These are phyloP conservation scores for Phaenicophaeus curvirostris DNA, from an alignment of 2,797 vertebrate genomes.

Conservation along the genomic window DNA sequence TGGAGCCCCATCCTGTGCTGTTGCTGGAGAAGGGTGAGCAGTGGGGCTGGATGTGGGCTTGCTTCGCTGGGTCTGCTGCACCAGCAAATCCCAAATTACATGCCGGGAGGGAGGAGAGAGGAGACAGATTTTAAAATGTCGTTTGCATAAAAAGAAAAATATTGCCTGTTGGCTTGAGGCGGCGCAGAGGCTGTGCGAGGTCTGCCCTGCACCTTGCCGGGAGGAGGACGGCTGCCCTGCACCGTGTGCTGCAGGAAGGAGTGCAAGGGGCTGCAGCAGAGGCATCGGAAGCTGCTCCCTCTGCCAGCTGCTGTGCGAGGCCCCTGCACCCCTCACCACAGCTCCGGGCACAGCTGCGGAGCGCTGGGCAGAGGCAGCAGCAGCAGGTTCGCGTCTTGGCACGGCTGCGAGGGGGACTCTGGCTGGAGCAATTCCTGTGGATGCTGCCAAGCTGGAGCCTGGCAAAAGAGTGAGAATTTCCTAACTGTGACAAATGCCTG, in stretches of 20 bases:
- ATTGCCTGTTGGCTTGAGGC: neutral
- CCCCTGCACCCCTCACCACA: fast-evolving
- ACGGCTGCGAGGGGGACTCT: neutral
- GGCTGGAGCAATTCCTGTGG: neutral
- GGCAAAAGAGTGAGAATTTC: conserved; percentile 25
- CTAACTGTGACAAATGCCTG: conserved; percentile 33
- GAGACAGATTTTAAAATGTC: neutral
- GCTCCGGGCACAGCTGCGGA: neutral
- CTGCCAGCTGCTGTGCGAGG: fast-evolving
- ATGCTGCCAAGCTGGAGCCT: conserved; percentile 20
- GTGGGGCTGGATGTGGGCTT: neutral
- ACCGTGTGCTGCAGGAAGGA: fast-evolving
- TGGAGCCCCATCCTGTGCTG: fast-evolving
- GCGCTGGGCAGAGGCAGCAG: neutral
- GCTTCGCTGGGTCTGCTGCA: neutral
- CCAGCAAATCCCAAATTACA: fast-evolving
- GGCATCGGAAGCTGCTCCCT: fast-evolving
- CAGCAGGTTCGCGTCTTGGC: neutral
- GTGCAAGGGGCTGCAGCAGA: fast-evolving
- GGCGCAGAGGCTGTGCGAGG: neutral
- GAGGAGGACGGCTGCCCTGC: neutral
- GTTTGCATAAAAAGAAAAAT: neutral
- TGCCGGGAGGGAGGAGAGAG: neutral
- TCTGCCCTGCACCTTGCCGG: neutral
- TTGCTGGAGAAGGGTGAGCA: neutral